phyloP scores from a whole-genome alignment of 2,888 invertebrate genomes.

The Serripes groenlandicus region DNA sequence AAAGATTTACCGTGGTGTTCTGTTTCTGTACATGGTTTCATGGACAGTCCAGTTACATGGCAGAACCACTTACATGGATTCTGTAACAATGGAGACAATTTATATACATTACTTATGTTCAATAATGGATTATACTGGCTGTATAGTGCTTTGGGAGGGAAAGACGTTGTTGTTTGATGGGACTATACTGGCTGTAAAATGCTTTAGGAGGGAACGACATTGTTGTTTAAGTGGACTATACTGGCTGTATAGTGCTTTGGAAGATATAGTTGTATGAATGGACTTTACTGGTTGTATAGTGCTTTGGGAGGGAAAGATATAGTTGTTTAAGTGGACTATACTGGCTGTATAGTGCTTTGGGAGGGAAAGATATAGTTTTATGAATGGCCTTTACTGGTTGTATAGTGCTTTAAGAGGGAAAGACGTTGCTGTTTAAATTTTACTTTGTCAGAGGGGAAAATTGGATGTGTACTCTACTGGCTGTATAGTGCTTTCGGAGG shows the following conservation, averaged over 20 bases:
- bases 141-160: conserved; percentile 67
- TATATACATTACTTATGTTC: conserved; percentile 79
- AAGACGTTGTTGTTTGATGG: conserved; percentile 52
- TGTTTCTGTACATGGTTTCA: conserved; percentile 82
- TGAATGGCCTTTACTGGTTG: too few relatives aligned
- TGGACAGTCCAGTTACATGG: conserved; percentile 80
- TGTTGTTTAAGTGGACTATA: too few relatives aligned
- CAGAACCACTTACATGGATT: conserved; percentile 77
- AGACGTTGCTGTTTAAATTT: too few relatives aligned
- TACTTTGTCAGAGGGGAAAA: too few relatives aligned
- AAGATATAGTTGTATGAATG: too few relatives aligned
- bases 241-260: too few relatives aligned
- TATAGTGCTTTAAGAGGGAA: too few relatives aligned
- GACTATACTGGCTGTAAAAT: too few relatives aligned
- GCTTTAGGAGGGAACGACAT: too few relatives aligned
- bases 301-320: conserved; percentile 62
- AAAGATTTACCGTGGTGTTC: conserved; percentile 72
- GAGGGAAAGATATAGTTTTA: conserved; percentile 47
- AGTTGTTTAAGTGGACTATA: conserved; percentile 72
- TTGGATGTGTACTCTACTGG: too few relatives aligned
- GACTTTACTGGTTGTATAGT: conserved; percentile 79
- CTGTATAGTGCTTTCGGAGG: too few relatives aligned
- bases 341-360: conserved; percentile 78
- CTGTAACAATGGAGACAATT: conserved; percentile 78
- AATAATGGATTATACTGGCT: conserved; percentile 79